phyloP scores from a whole-genome alignment of 2,113 vertebrate species.

The human (Homo sapiens) region GRCh38 chr13:64490001-64490500 shows the following conservation, averaged over 20 bases:
- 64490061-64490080: not conserved
- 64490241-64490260: not conserved
- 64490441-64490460: not conserved
- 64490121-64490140: not conserved
- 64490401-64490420: not conserved
- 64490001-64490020: not conserved
- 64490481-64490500: not conserved
- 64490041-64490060: not conserved
- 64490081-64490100: not conserved
- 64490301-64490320: not conserved
- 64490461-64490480: not conserved
- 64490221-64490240: not conserved
- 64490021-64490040: not conserved
- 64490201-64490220: not conserved
- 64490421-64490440: not conserved
- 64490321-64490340: not conserved
- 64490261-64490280: not conserved
- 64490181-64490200: not conserved
- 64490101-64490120: not conserved
- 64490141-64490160: not conserved
- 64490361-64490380: not conserved
- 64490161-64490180: not conserved
- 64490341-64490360: not conserved
- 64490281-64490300: not conserved
- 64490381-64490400: not conserved